phyloP scores from a whole-genome alignment of 2,113 vertebrate species.

The Erpornis zantholeuca region DNA sequence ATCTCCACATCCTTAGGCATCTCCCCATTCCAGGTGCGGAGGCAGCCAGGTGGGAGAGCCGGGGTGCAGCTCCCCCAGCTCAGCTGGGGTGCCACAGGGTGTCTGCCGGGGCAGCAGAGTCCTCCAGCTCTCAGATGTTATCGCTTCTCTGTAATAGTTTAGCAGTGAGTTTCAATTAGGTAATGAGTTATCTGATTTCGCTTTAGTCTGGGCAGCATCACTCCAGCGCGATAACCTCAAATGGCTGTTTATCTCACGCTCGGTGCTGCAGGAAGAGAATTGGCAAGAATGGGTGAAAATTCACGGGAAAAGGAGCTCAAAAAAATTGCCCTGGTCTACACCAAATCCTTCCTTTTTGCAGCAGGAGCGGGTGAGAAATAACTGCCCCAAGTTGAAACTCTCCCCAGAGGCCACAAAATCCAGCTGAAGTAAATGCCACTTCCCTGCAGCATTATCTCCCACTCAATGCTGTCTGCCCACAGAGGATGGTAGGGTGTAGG shows the following conservation, averaged over 20 bases:
- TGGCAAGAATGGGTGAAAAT: neutral
- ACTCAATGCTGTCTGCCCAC: slow-evolving; percentile 37
- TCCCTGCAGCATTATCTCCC: slow-evolving; percentile 53
- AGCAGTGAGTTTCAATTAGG: slow-evolving; percentile 39
- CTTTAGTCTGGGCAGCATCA: slow-evolving; percentile 32
- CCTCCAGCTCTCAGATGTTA: neutral
- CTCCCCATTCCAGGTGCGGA: accelerated
- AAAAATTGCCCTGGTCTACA: neutral
- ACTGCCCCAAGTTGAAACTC: neutral
- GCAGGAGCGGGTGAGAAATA: neutral
- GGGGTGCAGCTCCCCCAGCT: neutral
- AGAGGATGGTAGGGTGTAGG: slow-evolving; percentile 47
- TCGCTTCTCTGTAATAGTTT: neutral
- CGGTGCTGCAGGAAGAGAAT: neutral
- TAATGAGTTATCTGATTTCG: slow-evolving; percentile 36
- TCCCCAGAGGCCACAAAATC: slow-evolving; percentile 25
- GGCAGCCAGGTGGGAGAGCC: accelerated
- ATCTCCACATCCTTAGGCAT: neutral
- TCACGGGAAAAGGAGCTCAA: neutral
- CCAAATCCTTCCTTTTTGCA: neutral
- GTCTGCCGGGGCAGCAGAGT: neutral
- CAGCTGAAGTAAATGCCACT: slow-evolving; percentile 38
- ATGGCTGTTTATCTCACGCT: neutral
- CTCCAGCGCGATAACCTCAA: neutral
- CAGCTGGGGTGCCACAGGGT: neutral